Conservation (phyloP, 2,888 invertebrate genomes). For the Phanerotoma sp. region DNA sequence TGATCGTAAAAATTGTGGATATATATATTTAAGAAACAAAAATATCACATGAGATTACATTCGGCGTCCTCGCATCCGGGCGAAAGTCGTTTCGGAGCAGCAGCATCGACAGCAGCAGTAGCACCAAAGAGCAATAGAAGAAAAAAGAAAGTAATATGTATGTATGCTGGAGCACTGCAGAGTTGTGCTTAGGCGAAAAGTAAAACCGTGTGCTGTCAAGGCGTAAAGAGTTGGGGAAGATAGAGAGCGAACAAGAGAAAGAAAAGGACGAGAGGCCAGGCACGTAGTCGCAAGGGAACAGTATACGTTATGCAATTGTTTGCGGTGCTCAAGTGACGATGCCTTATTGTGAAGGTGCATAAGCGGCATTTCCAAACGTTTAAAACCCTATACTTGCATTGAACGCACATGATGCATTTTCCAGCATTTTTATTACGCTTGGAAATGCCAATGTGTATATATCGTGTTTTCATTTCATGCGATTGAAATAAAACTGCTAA, state of each 20-base stretch:
- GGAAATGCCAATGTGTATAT: constrained; percentile 5
- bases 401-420: constrained; percentile 24
- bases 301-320: constrained; percentile 25
- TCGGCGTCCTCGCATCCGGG: constrained; percentile 26
- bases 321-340: constrained; percentile 23
- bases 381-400: not conserved
- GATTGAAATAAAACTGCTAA: no score
- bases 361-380: constrained; percentile 38
- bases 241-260: constrained; percentile 1
- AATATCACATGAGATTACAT: constrained; percentile 9
- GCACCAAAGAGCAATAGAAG: constrained; percentile 1
- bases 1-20: not conserved
- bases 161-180: not conserved
- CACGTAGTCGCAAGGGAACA: constrained; percentile 10
- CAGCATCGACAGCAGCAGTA: not conserved
- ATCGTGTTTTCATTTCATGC: no score
- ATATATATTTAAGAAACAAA: constrained; percentile 6
- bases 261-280: not conserved
- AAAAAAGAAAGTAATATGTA: constrained; percentile 22
- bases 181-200: constrained; percentile 1
- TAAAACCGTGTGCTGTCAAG: constrained; percentile 7
- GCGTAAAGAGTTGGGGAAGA: not conserved
- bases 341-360: constrained; percentile 32
- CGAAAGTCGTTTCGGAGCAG: constrained; percentile 29
- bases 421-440: constrained; percentile 32